Conservation (phyloP, 2,888 invertebrate genomes). For the Acleris cristana region DNA sequence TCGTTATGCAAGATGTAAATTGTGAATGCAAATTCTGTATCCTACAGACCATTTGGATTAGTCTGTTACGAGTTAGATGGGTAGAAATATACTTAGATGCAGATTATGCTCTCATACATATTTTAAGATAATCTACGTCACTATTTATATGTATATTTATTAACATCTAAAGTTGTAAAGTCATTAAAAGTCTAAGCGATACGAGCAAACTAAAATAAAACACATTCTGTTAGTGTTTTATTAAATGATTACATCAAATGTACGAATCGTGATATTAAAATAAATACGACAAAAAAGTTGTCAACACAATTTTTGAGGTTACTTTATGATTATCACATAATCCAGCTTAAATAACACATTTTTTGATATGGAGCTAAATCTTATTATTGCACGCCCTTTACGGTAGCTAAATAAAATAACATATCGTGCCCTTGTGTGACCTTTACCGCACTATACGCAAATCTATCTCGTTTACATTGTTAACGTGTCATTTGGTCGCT, state of each 20-base stretch:
- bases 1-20: constrained; percentile 23
- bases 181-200: constrained; percentile 11
- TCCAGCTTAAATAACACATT: constrained; percentile 19
- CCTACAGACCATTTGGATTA: not conserved
- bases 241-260: not conserved
- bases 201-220: constrained; percentile 17
- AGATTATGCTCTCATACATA: no score
- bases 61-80: not conserved
- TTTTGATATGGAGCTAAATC: constrained; percentile 29
- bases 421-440: constrained; percentile 14
- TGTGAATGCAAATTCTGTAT: not conserved
- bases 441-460: constrained; percentile 41
- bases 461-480: constrained; percentile 47
- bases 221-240: constrained; percentile 25
- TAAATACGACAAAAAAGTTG: constrained; percentile 31
- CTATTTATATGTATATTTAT: not conserved
- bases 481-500: constrained; percentile 53
- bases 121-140: not conserved
- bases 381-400: constrained; percentile 19
- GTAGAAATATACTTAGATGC: no score
- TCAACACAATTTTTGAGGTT: constrained; percentile 27
- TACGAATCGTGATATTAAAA: not conserved
- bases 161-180: constrained; percentile 10
- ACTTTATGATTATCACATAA: constrained; percentile 2
- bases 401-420: constrained; percentile 21